phyloP scores from a whole-genome alignment of 1,140 invertebrate genomes.

The Neotoxoptera formosana region DNA sequence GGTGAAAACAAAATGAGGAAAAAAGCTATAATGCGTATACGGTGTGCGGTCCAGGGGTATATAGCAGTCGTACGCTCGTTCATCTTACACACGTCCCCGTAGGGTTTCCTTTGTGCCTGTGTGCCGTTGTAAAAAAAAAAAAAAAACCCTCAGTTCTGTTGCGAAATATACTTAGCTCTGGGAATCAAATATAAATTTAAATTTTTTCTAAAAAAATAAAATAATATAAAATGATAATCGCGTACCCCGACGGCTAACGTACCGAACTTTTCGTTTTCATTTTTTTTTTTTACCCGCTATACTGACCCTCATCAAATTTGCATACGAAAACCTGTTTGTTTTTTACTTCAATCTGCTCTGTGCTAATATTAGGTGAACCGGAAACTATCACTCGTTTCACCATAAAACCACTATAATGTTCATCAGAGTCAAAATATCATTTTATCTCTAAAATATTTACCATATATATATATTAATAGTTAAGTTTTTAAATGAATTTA shows the following conservation, averaged over 20 bases:
- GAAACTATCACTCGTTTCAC: conserved; percentile 45
- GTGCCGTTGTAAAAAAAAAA: conserved; percentile 36
- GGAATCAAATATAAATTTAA: conserved; percentile 58
- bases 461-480: not conserved
- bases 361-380: conserved; percentile 44
- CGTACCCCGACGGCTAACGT: conserved; percentile 12
- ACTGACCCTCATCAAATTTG: conserved; percentile 54
- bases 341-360: conserved; percentile 49
- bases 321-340: conserved; percentile 55
- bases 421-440: not conserved
- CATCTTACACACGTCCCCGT: conserved; percentile 56
- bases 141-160: not conserved
- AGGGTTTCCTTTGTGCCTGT: conserved; percentile 53
- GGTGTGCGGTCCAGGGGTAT: conserved; percentile 22
- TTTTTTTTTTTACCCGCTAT: not conserved
- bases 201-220: conserved; percentile 37
- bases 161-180: conserved; percentile 29
- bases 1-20: conserved; percentile 56
- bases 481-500: not conserved
- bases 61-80: conserved; percentile 40
- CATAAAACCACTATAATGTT: conserved; percentile 17
- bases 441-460: not conserved
- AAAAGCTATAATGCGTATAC: conserved; percentile 47
- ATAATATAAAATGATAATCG: conserved; percentile 46
- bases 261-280: conserved; percentile 33